Percentiles rank a stretch among this genome's conserved stretches.
phyloP scores from a whole-genome alignment of 2,797 vertebrate genomes.

The Spea hammondii region DNA sequence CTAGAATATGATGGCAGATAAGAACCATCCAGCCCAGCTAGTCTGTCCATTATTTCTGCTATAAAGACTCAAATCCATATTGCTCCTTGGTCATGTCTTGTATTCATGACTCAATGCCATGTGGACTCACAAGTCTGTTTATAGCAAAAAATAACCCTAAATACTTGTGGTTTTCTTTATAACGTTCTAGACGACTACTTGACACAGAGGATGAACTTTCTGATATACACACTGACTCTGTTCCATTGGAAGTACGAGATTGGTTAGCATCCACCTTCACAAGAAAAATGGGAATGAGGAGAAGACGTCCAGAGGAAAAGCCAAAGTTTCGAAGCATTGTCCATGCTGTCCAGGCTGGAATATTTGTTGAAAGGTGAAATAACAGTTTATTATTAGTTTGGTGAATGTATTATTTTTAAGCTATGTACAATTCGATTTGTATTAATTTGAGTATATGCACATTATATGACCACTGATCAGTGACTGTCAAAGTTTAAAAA shows the following conservation, averaged over 20 bases:
- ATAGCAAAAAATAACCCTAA: background rate
- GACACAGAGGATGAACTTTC: conserved; percentile 95
- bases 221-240: conserved; percentile 87
- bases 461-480: background rate
- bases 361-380: conserved; percentile 93
- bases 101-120: too few species aligned
- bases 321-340: conserved; percentile 96
- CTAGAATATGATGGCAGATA: too few species aligned
- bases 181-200: conserved; percentile 78
- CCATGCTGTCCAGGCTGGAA: conserved; percentile 94
- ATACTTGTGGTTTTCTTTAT: conserved; percentile 6
- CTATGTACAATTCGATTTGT: background rate
- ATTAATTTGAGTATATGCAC: too few species aligned
- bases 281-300: conserved; percentile 89
- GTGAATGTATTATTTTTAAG: background rate
- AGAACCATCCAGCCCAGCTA: too few species aligned
- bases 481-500: too few species aligned
- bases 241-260: conserved; percentile 91
- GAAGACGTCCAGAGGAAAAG: conserved; percentile 90
- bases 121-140: background rate
- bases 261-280: conserved; percentile 98
- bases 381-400: background rate
- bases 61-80: too few species aligned
- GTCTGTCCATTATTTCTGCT: too few species aligned
- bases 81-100: too few species aligned